Percentiles rank a stretch among this genome's conserved stretches.
Evolutionary conservation across 2,888 invertebrate species (phyloP).

Genomic region (Atethmia centrago): DNA sequence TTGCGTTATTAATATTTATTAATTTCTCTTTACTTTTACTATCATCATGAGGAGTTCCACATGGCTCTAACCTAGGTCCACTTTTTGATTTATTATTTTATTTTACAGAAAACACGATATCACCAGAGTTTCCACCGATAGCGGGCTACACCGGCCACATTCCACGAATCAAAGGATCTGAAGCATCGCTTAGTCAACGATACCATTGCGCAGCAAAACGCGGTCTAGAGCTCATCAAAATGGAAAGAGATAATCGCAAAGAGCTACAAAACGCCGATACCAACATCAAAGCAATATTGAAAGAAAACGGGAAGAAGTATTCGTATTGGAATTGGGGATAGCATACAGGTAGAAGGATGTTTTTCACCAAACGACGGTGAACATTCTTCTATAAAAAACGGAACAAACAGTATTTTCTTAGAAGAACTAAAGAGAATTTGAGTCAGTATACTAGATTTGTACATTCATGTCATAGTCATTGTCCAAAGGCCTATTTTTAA

Average conservation of each 20-base stretch:
- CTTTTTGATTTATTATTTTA: constrained; percentile 10
- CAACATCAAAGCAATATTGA: constrained; percentile 83
- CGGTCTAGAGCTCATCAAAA: constrained; percentile 91
- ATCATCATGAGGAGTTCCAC: constrained; percentile 35
- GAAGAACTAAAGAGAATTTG: constrained; percentile 42
- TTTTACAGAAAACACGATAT: constrained; percentile 91
- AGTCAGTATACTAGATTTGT: constrained; percentile 59
- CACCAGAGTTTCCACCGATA: constrained; percentile 93
- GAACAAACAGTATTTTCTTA: constrained; percentile 72
- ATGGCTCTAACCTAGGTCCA: constrained; percentile 51
- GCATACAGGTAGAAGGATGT: constrained; percentile 90
- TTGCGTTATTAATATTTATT: no score
- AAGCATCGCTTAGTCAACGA: constrained; percentile 92
- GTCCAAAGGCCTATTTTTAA: constrained; percentile 57
- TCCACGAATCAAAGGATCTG: constrained; percentile 92
- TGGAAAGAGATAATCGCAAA: constrained; percentile 89
- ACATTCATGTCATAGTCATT: constrained; percentile 50
- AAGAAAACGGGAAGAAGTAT: constrained; percentile 84
- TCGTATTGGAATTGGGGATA: constrained; percentile 90
- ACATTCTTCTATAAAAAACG: constrained; percentile 83
- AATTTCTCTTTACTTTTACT: neutral
- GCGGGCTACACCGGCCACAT: constrained; percentile 94
- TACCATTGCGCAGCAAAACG: constrained; percentile 92
- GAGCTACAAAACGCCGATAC: constrained; percentile 82
- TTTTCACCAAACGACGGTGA: constrained; percentile 86